Percentiles rank a stretch among this genome's conserved stretches.
Evolutionary conservation across 2,888 invertebrate genomes (phyloP).

Genomic region (Argyresthia albistria): DNA sequence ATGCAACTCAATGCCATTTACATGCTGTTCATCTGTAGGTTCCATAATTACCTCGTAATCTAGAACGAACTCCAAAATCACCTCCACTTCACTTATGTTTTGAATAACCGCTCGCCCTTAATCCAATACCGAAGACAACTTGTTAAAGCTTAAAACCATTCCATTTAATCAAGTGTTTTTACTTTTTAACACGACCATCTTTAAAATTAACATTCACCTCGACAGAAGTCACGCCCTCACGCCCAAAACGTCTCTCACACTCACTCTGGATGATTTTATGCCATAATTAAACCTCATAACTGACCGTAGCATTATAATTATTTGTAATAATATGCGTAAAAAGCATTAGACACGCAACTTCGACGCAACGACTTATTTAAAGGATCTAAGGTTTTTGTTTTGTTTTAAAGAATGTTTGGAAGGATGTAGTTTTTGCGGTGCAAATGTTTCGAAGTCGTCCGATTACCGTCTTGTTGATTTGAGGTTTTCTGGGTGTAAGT

Average conservation of each 20-base stretch:
- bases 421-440: too few relatives aligned
- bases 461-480: neutral
- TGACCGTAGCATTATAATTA: neutral
- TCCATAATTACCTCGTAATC: too few relatives aligned
- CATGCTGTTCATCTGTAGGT: too few relatives aligned
- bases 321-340: neutral
- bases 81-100: too few relatives aligned
- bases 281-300: constrained; percentile 1
- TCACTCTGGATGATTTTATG: neutral
- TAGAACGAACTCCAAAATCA: too few relatives aligned
- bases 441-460: neutral
- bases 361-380: neutral
- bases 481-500: neutral
- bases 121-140: too few relatives aligned
- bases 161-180: too few relatives aligned
- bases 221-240: neutral
- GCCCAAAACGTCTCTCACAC: neutral
- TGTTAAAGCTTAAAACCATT: too few relatives aligned
- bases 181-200: neutral
- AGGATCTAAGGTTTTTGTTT: neutral
- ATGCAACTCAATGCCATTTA: too few relatives aligned
- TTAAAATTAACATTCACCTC: neutral
- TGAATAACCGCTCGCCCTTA: too few relatives aligned
- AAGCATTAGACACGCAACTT: neutral
- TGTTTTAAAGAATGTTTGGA: neutral